These are phyloP conservation scores for Esox lucius DNA, from an alignment of 2,797 vertebrate genomes.

Conservation along the genomic window DNA sequence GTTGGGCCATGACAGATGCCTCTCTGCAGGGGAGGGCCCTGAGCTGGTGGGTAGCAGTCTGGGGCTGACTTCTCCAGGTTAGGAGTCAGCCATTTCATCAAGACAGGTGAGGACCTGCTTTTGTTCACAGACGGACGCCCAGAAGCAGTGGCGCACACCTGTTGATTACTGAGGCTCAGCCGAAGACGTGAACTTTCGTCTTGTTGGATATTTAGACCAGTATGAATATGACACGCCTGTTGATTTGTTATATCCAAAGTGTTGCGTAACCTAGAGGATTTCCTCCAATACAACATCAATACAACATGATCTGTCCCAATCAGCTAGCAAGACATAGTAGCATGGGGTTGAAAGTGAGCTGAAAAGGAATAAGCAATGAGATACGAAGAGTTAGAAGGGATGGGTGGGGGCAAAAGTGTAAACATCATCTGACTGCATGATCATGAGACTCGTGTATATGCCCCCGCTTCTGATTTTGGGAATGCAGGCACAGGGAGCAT, in stretches of 20 bases:
- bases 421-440: conserved; percentile 46
- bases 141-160: background rate
- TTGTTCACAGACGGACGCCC: background rate
- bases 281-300: background rate
- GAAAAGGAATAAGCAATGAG: conserved; percentile 18
- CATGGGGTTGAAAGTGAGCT: conserved; percentile 17
- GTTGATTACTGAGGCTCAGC: background rate
- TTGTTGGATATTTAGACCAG: background rate
- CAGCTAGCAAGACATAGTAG: background rate
- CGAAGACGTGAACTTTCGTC: background rate
- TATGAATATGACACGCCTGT: background rate
- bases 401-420: conserved; percentile 30
- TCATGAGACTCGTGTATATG: conserved; percentile 46
- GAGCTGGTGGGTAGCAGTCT: background rate
- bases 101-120: background rate
- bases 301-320: background rate
- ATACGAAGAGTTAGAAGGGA: conserved; percentile 8
- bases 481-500: conserved; percentile 45
- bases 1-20: conserved; percentile 41
- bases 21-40: conserved; percentile 6
- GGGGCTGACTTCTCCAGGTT: conserved; percentile 2
- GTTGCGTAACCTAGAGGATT: background rate
- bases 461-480: conserved; percentile 44
- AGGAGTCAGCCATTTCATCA: background rate
- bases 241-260: background rate